Conservation (phyloP, 2,113 vertebrate species). For the Anseranas semipalmata region DNA sequence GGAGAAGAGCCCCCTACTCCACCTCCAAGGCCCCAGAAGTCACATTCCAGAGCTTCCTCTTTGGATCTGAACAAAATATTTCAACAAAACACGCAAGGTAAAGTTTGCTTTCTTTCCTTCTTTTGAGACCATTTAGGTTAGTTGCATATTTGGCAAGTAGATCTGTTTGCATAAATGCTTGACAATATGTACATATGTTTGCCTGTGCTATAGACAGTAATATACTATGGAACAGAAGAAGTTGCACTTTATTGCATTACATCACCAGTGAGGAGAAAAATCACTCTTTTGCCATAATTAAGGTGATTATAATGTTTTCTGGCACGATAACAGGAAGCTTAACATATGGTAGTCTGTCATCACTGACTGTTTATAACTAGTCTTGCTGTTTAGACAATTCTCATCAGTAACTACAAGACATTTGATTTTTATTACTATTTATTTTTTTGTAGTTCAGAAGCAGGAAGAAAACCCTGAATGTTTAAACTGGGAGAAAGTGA, state of each 20-base stretch:
- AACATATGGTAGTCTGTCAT: conserved; percentile 31
- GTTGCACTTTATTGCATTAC: not conserved
- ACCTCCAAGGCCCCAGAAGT: conserved; percentile 93
- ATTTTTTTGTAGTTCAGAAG: conserved; percentile 32
- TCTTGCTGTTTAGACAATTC: not conserved
- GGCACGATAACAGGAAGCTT: not conserved
- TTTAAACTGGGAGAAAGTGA: conserved; percentile 14
- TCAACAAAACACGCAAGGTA: conserved; percentile 89
- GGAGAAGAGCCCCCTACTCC: conserved; percentile 93
- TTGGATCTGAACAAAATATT: conserved; percentile 97
- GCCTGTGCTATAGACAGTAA: not conserved
- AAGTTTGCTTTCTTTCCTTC: not conserved
- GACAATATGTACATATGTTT: not conserved
- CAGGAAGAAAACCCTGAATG: not conserved
- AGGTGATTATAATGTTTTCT: conserved; percentile 24
- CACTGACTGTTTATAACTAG: conserved; percentile 19
- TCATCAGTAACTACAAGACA: not conserved
- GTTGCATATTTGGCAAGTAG: not conserved
- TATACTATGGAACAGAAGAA: not conserved
- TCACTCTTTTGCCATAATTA: conserved; percentile 11
- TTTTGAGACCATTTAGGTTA: not conserved
- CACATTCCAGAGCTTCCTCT: conserved; percentile 96
- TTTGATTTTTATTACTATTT: conserved; percentile 10
- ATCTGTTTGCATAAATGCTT: not conserved
- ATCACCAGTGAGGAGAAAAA: not conserved